Percentiles rank a stretch among this genome's conserved stretches.
Evolutionary conservation across 2,888 invertebrate genomes (phyloP).

Genomic region (Muscina levida): DNA sequence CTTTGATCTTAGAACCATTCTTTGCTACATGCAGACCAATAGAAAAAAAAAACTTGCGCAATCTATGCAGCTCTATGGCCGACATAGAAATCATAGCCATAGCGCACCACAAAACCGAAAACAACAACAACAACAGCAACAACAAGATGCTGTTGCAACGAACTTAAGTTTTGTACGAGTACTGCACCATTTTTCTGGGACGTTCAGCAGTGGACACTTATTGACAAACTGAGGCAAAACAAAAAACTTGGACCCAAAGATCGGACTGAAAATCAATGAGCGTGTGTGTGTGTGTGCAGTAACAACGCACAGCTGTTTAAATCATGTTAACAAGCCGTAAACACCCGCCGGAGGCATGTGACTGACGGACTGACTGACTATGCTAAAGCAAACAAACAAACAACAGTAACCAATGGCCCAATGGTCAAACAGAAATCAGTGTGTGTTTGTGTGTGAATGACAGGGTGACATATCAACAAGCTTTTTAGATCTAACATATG

Average conservation of each 20-base stretch:
- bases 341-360: conserved; percentile 65
- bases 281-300: too few relatives aligned
- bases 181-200: conserved; percentile 42
- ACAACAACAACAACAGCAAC: too few relatives aligned
- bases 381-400: too few relatives aligned
- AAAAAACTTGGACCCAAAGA: conserved; percentile 14
- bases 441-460: conserved; percentile 56
- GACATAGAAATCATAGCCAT: conserved; percentile 24
- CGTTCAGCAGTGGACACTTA: conserved; percentile 33
- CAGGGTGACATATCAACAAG: conserved; percentile 65
- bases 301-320: conserved; percentile 61
- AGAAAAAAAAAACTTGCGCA: background rate
- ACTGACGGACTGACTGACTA: conserved; percentile 29
- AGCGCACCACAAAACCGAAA: too few relatives aligned
- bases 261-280: background rate
- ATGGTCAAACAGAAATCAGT: conserved; percentile 20
- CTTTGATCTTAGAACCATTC: conserved; percentile 62
- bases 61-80: conserved; percentile 55
- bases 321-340: conserved; percentile 66
- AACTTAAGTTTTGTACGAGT: too few relatives aligned
- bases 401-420: conserved; percentile 26
- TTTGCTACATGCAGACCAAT: conserved; percentile 50
- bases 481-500: conserved; percentile 61
- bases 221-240: conserved; percentile 35
- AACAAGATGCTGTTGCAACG: too few relatives aligned